Evolutionary conservation across 2,888 invertebrate genomes (phyloP), one percentile per base, ranked within the genome.

Genomic region (Ochropleura plecta): DNA sequence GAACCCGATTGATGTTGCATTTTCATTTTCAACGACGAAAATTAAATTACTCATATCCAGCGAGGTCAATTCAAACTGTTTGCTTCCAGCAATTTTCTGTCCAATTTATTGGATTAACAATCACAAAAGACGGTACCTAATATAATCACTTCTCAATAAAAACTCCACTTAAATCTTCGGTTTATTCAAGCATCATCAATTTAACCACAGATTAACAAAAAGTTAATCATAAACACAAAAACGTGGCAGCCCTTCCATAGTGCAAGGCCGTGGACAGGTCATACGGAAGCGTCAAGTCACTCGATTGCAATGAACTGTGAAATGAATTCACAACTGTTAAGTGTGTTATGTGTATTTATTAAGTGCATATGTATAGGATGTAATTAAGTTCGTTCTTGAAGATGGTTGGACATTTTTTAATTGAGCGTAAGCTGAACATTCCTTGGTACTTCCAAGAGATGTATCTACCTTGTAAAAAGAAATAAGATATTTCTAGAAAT

Each of bases 221-320:
- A 78, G 18, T 67, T 65, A 5, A 48, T 55, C 49, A 64, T 55
- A 49, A 53, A 55, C 16, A 12, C n/a, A 67, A 72, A 63, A 69
- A 70, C 20, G 12, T 51, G 64, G 16, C 78, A 83, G 42, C 85
- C 83, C 81, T 85, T 63, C 2, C 44, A 20, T 18, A 49, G 40
- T 53, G 53, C 76, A 82, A 84, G 79, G 79, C 69, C 79, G 68
- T 72, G 73, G 74, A 72, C 79, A 79, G 84, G 84, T 82, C 85
- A 84, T 68, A 40, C 88, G 90, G 90, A 90, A 90, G 85, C 75
- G 70, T 82, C 69, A 59, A 75, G 77, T 49, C 74, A 12, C 77
- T 62, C 18, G 78, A 65, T 72, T 48, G 73, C 78, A 85, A 80
- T 88, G 84, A 89, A 82, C 86, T 79, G 83, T 88, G 82, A 82